Base-by-base conservation (phyloP, 35 echinoderm and acorn worm genomes). In the Anneissia japonica region DNA sequence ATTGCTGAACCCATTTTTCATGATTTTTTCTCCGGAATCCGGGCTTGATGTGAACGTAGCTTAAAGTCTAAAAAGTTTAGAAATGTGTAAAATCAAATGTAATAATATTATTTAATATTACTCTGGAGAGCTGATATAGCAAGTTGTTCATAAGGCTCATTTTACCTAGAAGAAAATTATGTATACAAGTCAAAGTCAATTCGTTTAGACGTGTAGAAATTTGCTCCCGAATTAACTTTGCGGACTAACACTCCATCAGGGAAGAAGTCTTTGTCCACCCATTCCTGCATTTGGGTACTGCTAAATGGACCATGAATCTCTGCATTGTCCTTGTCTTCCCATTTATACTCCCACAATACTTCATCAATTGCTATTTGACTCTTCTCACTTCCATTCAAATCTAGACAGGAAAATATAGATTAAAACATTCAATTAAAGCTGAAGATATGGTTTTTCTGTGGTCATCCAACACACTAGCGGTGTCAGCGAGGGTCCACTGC, bases 131-230 rank as follows among this genome's bases (percentile, higher is more conserved):
- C n/a, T 64, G 51, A n/a, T n/a, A 64, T 64, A 64, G n/a, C 51
- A 12, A 64, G n/a, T n/a, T 64, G 12, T n/a, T 13, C 12, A 12
- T 64, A 13, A 64, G 51, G n/a, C 51, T 64, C n/a, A 13, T 12
- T 12, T 64, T 64, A 64, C 12, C 12, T 13, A 13, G 51, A 64
- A 64, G 3, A 36, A 10, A 79, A 35, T 31, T 80, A 94, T 3
- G 81, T 90, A 78, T 99, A 99, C 39, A 99, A 80, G 17, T 93
- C 92, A 93, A 99, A 99, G 41, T 94, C 96, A 46, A 99, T 89
- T 76, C 96, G 91, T 46, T 82, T 93, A 29, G 92, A 99, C 17
- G 46, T 88, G 73, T 94, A 87, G 39, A 94, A 99, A 34, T 83
- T 77, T 32, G 86, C 31, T 7, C 77, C 77, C 3, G 75, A 81